phyloP scores from a whole-genome alignment of 2,797 vertebrate species.

The Loriculus beryllinus region DNA sequence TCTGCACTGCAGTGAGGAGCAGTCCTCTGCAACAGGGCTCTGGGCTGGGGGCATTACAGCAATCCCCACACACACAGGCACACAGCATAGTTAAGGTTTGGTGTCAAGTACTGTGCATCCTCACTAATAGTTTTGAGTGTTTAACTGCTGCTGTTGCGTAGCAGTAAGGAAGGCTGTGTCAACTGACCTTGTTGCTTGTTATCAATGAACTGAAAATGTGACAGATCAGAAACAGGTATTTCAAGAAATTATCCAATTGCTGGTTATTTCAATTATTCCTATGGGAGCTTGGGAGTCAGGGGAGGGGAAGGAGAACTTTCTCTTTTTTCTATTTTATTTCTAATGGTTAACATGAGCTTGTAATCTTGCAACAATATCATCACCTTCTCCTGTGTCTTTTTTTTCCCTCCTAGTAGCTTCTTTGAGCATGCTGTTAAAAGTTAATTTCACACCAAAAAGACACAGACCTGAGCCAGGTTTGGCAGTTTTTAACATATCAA shows the following conservation, averaged over 20 bases:
- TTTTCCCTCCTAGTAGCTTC: background rate
- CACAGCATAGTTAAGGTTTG: background rate
- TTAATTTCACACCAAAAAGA: constrained; percentile 4
- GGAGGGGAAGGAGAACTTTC: background rate
- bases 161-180: background rate
- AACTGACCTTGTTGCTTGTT: background rate
- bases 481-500: background rate
- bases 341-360: background rate
- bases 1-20: background rate
- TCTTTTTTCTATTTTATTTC: constrained; percentile 5
- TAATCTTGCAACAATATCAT: background rate
- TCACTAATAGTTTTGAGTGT: background rate
- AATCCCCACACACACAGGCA: background rate
- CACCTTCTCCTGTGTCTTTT: background rate
- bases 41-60: fast-evolving
- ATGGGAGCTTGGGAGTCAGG: background rate
- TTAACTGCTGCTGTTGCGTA: fast-evolving
- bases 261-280: background rate
- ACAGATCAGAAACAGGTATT: background rate
- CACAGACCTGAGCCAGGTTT: background rate
- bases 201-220: background rate
- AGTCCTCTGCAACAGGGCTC: background rate
- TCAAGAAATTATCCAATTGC: background rate
- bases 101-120: background rate
- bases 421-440: background rate